Percentiles rank a stretch among this genome's conserved stretches.
phyloP scores from a whole-genome alignment of 2,113 vertebrate genomes.

The Rostratula benghalensis region DNA sequence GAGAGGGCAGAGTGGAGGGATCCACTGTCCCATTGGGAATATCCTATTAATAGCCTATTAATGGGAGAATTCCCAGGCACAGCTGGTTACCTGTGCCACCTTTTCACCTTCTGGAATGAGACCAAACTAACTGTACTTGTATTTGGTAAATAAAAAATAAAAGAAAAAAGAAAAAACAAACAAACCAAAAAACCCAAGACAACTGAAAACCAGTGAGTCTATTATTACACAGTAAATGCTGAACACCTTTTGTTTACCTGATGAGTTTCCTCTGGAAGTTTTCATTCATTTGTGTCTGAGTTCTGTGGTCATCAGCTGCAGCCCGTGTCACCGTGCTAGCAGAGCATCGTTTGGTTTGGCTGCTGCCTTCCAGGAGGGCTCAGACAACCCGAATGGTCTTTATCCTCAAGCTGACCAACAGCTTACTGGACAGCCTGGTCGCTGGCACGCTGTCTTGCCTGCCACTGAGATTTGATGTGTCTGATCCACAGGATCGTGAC shows the following conservation, averaged over 20 bases:
- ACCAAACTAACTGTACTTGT: background rate
- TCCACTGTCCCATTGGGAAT: background rate
- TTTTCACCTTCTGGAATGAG: background rate
- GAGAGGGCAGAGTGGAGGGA: background rate
- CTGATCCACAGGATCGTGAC: background rate
- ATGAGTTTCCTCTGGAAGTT: background rate
- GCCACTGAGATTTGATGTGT: background rate
- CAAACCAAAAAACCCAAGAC: too few relatives aligned
- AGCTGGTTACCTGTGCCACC: background rate
- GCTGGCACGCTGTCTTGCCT: background rate
- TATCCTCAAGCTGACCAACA: background rate
- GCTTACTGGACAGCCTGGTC: background rate
- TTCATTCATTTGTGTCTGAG: background rate
- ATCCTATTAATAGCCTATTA: background rate
- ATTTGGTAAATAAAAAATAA: too few relatives aligned
- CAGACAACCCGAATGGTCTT: background rate
- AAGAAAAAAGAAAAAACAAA: background rate
- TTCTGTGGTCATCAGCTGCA: background rate
- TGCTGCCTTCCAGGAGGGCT: background rate
- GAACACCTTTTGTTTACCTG: background rate
- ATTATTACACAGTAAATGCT: background rate
- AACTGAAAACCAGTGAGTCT: too few relatives aligned
- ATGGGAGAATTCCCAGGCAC: background rate
- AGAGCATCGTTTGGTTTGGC: background rate
- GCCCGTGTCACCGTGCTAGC: background rate